Evolutionary conservation across 1,140 invertebrate species (phyloP), one percentile per base, ranked within the genome.

Genomic region (Sitobion miscanthi): DNA sequence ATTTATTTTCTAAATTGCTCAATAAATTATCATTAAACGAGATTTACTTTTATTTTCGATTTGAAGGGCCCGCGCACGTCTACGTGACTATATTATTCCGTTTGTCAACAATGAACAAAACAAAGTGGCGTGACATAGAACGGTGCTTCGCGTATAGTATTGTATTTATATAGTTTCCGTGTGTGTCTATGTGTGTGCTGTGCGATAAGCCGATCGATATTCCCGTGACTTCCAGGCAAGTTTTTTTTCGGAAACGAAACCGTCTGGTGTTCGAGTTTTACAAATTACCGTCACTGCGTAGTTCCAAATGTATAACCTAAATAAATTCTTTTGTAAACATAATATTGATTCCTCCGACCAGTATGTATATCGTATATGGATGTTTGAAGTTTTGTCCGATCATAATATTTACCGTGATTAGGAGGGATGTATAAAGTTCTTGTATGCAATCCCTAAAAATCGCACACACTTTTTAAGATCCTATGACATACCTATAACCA

Each of bases 31-130:
- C 7, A 42, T 45, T 25, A 42, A 86, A 86, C 23, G 14, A 47
- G 45, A 86, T 86, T n/a, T 25, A 1, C 23, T 86, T 47, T 86
- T 86, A 30, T 25, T 86, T 86, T 86, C 45, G 45, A 86, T 47
- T 86, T 86, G 45, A 86, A 86, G 85, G 85, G 30, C 45, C 2
- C 23, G 8, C 11, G 20, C 11, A 6, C 1, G 42, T 38, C 42
- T 25, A 30, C 11, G 23, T 45, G 23, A 86, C 5, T 77, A n/a
- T 77, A 30, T n/a, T 47, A 86, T 86, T n/a, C 23, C 45, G 11
- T 47, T 86, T 47, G 85, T 86, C 85, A 86, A 86, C 85, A 47
- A 47, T 86, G 49, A 30, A 86, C 83, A 86, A 86, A 45, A 47
- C 85, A 17, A 86, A 47, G 42, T 86, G 45, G 85, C 42, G 45